Conservation (phyloP, 2,113 vertebrate genomes). For the Calyptomena viridis region DNA sequence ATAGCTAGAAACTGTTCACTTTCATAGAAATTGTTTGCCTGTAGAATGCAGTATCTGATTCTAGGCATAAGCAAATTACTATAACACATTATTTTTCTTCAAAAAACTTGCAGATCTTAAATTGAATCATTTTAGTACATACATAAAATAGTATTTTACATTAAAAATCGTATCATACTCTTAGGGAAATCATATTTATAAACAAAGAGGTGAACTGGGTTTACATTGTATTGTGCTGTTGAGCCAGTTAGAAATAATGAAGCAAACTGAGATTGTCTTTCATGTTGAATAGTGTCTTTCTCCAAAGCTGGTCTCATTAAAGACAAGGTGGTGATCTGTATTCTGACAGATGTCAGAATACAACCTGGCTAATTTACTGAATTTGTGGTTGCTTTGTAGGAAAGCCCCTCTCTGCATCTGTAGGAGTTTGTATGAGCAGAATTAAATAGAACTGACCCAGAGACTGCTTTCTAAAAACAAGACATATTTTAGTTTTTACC, state of each 20-base stretch:
- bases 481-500: neutral
- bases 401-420: neutral
- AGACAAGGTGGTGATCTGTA: neutral
- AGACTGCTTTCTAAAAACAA: neutral
- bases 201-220: neutral
- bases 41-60: slow-evolving; percentile 53
- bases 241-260: slow-evolving; percentile 39
- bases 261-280: slow-evolving; percentile 13
- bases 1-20: slow-evolving; percentile 45
- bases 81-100: slow-evolving; percentile 57
- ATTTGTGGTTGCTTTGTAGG: slow-evolving; percentile 25
- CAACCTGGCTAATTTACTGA: slow-evolving; percentile 28
- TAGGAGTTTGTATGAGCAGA: neutral
- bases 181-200: slow-evolving; percentile 16
- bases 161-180: slow-evolving; percentile 14
- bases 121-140: slow-evolving; percentile 49
- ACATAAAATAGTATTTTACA: slow-evolving; percentile 28
- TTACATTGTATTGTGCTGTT: neutral
- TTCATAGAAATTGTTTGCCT: slow-evolving; percentile 61
- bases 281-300: neutral
- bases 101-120: slow-evolving; percentile 60
- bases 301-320: neutral
- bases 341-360: slow-evolving; percentile 11
- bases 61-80: slow-evolving; percentile 56
- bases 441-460: neutral